A percentile compares a stretch with the other conserved stretches of the same genome.
Evolutionary conservation across 1,140 invertebrate genomes (phyloP).

Genomic region (Magallana gigas): DNA sequence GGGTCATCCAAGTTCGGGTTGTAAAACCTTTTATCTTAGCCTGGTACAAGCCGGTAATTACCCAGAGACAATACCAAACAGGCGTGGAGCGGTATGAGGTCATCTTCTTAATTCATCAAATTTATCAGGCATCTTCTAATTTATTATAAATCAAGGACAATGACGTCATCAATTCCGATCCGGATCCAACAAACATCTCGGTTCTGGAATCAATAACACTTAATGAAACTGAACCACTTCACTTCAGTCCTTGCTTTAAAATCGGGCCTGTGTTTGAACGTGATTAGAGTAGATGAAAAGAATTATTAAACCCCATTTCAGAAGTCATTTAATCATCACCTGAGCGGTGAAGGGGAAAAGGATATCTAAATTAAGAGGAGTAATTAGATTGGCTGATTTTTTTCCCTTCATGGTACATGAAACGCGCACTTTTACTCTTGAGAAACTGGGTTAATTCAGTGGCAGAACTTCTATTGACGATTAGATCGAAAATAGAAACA

Average conservation of each 20-base stretch:
- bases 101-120: too few relatives aligned
- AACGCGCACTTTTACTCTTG: conserved; percentile 18
- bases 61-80: background rate
- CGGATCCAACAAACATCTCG: background rate
- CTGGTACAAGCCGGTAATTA: conserved; percentile 26
- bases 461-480: background rate
- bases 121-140: background rate
- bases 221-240: background rate
- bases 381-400: conserved; percentile 32
- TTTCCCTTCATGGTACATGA: conserved; percentile 20
- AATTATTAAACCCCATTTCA: conserved; percentile 14
- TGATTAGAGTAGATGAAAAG: background rate
- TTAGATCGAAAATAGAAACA: conserved; percentile 10
- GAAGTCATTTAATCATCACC: background rate
- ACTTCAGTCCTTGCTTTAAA: background rate
- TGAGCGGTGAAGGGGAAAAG: conserved; percentile 19
- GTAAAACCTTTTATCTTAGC: conserved; percentile 13
- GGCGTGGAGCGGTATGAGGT: background rate
- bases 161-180: background rate
- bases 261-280: background rate
- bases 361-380: conserved; percentile 23
- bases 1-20: conserved; percentile 18
- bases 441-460: conserved; percentile 30
- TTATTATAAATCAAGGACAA: conserved; percentile 1
- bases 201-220: background rate